Evolutionary conservation across 2,797 vertebrate species (phyloP).

Genomic region (Monodelphis domestica): DNA sequence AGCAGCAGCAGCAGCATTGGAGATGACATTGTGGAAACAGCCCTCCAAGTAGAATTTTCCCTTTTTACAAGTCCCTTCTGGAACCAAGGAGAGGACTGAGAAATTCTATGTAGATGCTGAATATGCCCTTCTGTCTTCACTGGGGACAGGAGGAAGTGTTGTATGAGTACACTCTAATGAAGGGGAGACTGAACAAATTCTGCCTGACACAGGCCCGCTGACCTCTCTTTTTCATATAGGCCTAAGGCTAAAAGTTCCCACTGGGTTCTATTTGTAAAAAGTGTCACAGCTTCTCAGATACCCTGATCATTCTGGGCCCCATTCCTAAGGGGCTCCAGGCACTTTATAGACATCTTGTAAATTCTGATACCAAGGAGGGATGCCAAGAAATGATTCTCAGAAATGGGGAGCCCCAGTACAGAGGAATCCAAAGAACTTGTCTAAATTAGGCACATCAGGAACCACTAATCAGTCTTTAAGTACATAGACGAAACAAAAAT

Average conservation of each 20-base stretch:
- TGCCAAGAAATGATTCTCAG: not conserved
- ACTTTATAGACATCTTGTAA: slow-evolving; percentile 34
- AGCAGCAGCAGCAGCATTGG: not conserved
- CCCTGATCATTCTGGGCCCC: slow-evolving; percentile 12
- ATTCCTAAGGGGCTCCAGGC: not conserved
- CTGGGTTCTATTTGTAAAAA: slow-evolving; percentile 11
- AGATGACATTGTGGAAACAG: not conserved
- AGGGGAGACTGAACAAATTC: slow-evolving; percentile 49
- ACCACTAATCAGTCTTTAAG: not conserved
- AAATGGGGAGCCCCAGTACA: not conserved
- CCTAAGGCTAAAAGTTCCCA: slow-evolving; percentile 11
- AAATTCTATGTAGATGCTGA: not conserved
- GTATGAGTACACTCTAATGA: slow-evolving; percentile 51
- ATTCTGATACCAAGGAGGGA: not conserved
- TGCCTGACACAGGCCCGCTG: slow-evolving; percentile 4
- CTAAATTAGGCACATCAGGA: slow-evolving; percentile 5
- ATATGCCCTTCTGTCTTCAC: not conserved
- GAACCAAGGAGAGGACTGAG: not conserved
- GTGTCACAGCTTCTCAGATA: slow-evolving; percentile 14
- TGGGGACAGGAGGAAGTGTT: slow-evolving; percentile 45
- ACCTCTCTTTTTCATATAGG: slow-evolving; percentile 32
- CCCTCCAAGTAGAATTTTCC: not conserved
- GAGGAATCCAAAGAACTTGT: not conserved
- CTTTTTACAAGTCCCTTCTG: slow-evolving; percentile 28
- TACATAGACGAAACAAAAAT: slow-evolving; percentile 38